phyloP scores from a whole-genome alignment of 2,888 invertebrate genomes.

The Drosophila rubida region DNA sequence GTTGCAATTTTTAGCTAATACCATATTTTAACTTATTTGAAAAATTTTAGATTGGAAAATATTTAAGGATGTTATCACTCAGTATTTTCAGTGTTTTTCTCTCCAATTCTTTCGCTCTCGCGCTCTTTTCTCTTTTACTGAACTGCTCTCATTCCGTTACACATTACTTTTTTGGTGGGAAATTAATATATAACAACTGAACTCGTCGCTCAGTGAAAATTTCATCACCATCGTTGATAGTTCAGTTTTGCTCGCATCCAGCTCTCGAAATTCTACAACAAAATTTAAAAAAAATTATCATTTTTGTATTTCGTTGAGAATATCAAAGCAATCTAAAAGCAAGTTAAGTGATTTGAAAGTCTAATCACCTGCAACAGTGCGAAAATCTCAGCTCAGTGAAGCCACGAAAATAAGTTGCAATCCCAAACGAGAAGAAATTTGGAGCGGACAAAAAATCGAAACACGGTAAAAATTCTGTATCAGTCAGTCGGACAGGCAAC shows the following conservation, averaged over 20 bases:
- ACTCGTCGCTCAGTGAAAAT: slow-evolving; percentile 82
- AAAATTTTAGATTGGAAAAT: background rate
- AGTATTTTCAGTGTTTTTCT: background rate
- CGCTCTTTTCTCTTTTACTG: background rate
- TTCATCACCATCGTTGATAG: slow-evolving; percentile 83
- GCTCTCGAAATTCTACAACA: slow-evolving; percentile 45
- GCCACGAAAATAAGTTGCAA: slow-evolving; percentile 10
- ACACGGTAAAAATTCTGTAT: slow-evolving; percentile 81
- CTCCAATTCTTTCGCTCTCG: background rate
- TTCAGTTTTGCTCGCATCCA: slow-evolving; percentile 66
- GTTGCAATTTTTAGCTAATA: background rate
- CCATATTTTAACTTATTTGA: background rate
- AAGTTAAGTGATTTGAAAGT: slow-evolving; percentile 9
- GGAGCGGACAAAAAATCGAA: slow-evolving; percentile 72
- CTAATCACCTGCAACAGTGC: slow-evolving; percentile 6
- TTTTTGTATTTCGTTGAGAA: slow-evolving; percentile 45
- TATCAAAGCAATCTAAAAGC: slow-evolving; percentile 18
- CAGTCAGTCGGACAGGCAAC: slow-evolving; percentile 62
- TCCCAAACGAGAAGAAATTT: slow-evolving; percentile 36
- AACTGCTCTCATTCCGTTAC: slow-evolving; percentile 45
- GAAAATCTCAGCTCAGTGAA: slow-evolving; percentile 7
- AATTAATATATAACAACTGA: slow-evolving; percentile 66
- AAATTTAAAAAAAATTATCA: slow-evolving; percentile 37
- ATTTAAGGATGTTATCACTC: background rate
- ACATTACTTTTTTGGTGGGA: slow-evolving; percentile 69